Conservation (phyloP, 2,797 vertebrate species). For the Acrossocheilus fasciatus region DNA sequence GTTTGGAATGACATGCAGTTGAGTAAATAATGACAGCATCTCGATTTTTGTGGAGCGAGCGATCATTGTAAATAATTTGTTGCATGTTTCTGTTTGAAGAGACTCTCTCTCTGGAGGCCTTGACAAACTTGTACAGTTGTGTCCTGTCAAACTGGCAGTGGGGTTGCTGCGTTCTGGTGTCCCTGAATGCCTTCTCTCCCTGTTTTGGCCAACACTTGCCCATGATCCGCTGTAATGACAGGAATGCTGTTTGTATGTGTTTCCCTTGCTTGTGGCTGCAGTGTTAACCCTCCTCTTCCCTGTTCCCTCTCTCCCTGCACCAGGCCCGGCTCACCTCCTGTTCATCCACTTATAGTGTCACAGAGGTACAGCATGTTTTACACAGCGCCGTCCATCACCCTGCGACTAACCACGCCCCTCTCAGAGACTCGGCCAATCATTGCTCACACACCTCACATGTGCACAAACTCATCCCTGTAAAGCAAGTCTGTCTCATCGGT, state of each 20-base stretch:
- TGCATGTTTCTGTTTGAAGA: neutral
- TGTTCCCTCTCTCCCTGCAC: slow-evolving; percentile 81
- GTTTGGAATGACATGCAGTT: neutral
- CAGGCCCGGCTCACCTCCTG: slow-evolving; percentile 91
- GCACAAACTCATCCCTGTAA: slow-evolving; percentile 4
- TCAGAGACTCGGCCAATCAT: slow-evolving; percentile 34
- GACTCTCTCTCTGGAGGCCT: neutral
- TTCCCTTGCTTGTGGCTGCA: slow-evolving; percentile 69
- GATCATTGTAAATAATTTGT: neutral
- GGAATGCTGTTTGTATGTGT: slow-evolving; percentile 42
- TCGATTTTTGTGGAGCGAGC: neutral
- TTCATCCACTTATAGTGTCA: slow-evolving; percentile 92
- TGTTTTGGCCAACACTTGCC: neutral
- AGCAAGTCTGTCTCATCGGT: slow-evolving; percentile 20
- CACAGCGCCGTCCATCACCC: slow-evolving; percentile 7
- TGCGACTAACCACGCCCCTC: slow-evolving; percentile 25
- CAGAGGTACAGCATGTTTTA: slow-evolving; percentile 82
- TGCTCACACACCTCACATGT: slow-evolving; percentile 26
- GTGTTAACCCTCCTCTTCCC: slow-evolving; percentile 80
- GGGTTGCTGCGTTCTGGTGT: slow-evolving; percentile 8
- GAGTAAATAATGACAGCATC: neutral
- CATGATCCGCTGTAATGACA: slow-evolving; percentile 18
- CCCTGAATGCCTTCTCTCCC: slow-evolving; percentile 17
- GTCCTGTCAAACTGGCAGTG: slow-evolving; percentile 3
- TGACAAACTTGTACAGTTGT: slow-evolving; percentile 1